These are phyloP conservation scores for Rotaria magnacalcarata DNA, from an alignment of 2,888 invertebrate genomes.

Conservation along the genomic window DNA sequence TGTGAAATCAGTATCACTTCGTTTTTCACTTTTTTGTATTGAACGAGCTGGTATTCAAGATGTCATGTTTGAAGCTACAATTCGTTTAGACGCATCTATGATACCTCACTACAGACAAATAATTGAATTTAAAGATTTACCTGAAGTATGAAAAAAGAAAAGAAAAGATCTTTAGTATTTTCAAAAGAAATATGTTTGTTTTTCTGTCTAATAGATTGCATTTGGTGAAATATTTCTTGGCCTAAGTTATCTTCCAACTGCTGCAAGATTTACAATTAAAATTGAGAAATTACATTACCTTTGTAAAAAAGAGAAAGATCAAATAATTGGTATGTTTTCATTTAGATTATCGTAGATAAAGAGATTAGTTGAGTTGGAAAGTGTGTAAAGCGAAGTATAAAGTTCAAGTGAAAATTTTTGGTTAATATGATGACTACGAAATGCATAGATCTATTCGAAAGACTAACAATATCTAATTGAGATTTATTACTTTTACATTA, in stretches of 20 bases:
- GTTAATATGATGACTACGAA: too few relatives aligned
- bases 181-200: not conserved
- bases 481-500: too few relatives aligned
- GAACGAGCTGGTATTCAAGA: conserved; percentile 18
- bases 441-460: too few relatives aligned
- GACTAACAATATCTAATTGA: too few relatives aligned
- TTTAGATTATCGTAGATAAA: too few relatives aligned
- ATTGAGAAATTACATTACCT: not conserved
- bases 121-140: not conserved
- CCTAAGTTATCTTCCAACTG: not conserved
- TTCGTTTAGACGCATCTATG: not conserved
- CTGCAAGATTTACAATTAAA: not conserved
- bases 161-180: not conserved
- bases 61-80: not conserved
- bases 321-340: not conserved
- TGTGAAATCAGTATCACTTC: not conserved
- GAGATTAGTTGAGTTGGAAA: too few relatives aligned
- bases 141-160: not conserved
- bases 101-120: not conserved
- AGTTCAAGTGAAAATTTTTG: too few relatives aligned
- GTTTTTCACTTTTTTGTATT: not conserved
- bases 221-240: not conserved
- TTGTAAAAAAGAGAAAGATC: not conserved
- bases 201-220: not conserved
- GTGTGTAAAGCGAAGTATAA: too few relatives aligned